Base-by-base conservation (phyloP, 2,797 vertebrate genomes). In the Pelodytes ibericus region DNA sequence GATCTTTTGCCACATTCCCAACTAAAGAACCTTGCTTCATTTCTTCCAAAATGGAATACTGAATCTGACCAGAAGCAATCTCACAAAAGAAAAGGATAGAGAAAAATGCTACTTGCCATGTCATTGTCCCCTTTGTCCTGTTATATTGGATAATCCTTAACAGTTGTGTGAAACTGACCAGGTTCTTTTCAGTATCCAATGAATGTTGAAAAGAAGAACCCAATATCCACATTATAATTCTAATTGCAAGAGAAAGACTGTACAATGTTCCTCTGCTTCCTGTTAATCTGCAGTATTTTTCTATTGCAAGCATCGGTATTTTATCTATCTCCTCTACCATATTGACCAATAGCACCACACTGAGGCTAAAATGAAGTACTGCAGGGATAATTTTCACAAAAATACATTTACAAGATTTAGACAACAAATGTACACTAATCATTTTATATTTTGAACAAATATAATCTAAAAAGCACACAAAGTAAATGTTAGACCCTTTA, bases 31-130 rank as follows among this genome's bases (percentile, higher is more conserved):
- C 93, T 60, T 86, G 87, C 53, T 90, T 90, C 0, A 92, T 68
- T 75, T 96, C 95, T 83, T 95, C 94, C 33, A 90, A 82, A 56
- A 95, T 89, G 29, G 89, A 91, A 79, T 95, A 96, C 49, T 87
- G 92, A 81, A 89, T 90, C 85, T 94, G 93, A 41, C 86, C 90
- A 33, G 26, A 72, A 31, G 13, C 41, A 44, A 44, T 44, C 3
- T 44, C 22, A 64, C 18, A 7, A 77, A 64, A 72, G 1, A 22
- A 13, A 56, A 18, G 1, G 20, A 74, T 29, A 16, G 16, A 61
- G 4, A 74, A 36, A 44, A 68, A 60, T 30, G 63, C 26, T 74
- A 74, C 65, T 74, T 80, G 71, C 71, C 63, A 56, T n/a, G 11
- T 29, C 58, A 64, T 65, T 44, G 41, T 44, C 41, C 41, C 18